Evolutionary conservation across 2,113 vertebrate genomes (phyloP).

Genomic region (Channa argus): DNA sequence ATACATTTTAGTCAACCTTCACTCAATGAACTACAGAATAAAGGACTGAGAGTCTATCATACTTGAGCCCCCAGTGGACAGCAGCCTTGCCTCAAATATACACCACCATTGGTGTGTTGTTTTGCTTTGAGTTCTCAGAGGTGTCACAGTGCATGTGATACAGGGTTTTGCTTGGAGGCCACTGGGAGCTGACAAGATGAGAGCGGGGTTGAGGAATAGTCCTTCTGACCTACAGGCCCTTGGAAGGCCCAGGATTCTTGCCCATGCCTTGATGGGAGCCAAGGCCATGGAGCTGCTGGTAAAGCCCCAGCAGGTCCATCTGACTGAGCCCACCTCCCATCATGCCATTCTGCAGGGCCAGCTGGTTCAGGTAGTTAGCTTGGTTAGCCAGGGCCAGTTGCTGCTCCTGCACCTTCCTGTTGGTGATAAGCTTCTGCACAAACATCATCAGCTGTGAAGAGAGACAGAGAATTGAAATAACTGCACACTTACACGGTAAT

Average conservation of each 20-base stretch:
- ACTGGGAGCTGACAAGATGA: slow-evolving; percentile 41
- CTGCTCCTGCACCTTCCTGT: slow-evolving; percentile 96
- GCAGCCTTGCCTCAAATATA: slow-evolving; percentile 44
- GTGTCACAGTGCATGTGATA: slow-evolving; percentile 35
- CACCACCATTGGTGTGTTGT: slow-evolving; percentile 29
- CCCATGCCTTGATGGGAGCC: slow-evolving; percentile 83
- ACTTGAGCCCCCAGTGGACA: slow-evolving; percentile 53
- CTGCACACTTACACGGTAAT: neutral
- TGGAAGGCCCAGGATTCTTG: slow-evolving; percentile 95
- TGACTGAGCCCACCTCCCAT: slow-evolving; percentile 81
- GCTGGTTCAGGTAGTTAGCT: slow-evolving; percentile 85
- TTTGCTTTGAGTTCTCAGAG: slow-evolving; percentile 30
- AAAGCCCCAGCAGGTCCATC: slow-evolving; percentile 95
- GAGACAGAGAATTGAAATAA: neutral
- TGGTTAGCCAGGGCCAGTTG: slow-evolving; percentile 92
- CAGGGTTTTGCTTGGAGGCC: slow-evolving; percentile 37
- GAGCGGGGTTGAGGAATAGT: neutral
- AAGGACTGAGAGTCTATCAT: slow-evolving; percentile 56
- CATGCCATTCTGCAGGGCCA: slow-evolving; percentile 91
- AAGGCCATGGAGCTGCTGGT: slow-evolving; percentile 91
- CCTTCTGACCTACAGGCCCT: slow-evolving; percentile 86
- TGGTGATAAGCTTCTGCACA: slow-evolving; percentile 96
- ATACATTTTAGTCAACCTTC: slow-evolving; percentile 64
- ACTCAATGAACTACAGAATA: slow-evolving; percentile 62
- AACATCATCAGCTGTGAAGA: slow-evolving; percentile 91